phyloP scores from a whole-genome alignment of 2,113 vertebrate species.

The Athene noctua region DNA sequence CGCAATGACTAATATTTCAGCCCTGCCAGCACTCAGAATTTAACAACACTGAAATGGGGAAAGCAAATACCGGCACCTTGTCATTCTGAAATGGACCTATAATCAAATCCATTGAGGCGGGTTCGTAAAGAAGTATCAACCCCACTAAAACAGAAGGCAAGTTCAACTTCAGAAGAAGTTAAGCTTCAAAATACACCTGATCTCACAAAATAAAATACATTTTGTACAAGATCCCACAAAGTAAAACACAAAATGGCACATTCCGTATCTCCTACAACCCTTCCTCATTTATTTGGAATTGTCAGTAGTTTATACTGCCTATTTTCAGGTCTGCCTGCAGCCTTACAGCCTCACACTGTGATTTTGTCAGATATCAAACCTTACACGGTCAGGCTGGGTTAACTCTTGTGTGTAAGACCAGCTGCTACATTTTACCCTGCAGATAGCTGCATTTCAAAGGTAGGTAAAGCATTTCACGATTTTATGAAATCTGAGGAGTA shows the following conservation, averaged over 20 bases:
- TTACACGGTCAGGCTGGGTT: background rate
- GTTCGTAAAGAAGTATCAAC: background rate
- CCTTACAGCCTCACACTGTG: background rate
- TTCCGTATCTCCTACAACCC: background rate
- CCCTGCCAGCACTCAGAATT: background rate
- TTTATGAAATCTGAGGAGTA: background rate
- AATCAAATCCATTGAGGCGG: background rate
- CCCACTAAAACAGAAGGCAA: background rate
- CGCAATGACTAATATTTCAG: constrained; percentile 6
- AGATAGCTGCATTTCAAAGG: background rate
- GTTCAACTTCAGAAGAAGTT: background rate
- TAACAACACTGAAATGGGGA: background rate
- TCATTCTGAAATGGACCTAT: background rate
- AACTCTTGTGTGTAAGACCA: background rate
- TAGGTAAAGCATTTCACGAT: background rate
- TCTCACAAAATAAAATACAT: background rate
- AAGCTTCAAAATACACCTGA: background rate
- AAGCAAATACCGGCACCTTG: constrained; percentile 1
- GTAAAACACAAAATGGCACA: background rate
- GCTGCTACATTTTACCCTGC: background rate
- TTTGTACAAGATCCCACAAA: background rate
- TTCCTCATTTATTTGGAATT: background rate
- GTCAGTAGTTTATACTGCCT: background rate
- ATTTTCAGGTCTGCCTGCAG: background rate
- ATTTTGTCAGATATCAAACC: background rate